Evolutionary conservation across 2,113 vertebrate genomes (phyloP), one percentile per base, ranked within the genome.

Genomic region (Rissa tridactyla): DNA sequence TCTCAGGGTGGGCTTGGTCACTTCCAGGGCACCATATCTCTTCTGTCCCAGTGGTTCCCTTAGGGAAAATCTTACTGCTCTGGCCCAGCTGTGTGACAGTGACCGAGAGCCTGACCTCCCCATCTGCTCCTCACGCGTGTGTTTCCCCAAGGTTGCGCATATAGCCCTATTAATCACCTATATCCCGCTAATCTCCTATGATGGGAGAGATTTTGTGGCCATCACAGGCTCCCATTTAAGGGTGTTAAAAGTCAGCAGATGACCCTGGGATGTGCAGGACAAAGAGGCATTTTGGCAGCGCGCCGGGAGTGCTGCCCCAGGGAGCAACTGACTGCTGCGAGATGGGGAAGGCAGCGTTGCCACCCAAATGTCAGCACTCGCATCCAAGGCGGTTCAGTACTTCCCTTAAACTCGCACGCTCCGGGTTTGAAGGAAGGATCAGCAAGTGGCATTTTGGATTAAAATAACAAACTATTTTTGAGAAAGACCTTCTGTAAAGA

Each of bases 1-100:
- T 65, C 16, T 72, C 57, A 40, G 29, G 10, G 38, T 5, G 2
- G 20, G 26, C 12, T 70, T 0, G 0, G 58, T 17, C 14, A 2
- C 22, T 62, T 40, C 22, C 68, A 90, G 42, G 12, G 54, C 6
- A 0, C 16, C 42, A 13, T 13, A 19, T 46, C 71, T 54, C 17
- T 72, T 61, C 68, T 72, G 29, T 81, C 51, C 32, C 22, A 1
- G 1, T 11, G 5, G 18, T n/a, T 70, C 15, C 32, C 46, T 58
- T 76, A 29, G 54, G 46, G 27, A 75, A 66, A 61, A 23, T 32
- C 16, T 79, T 27, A 38, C 20, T 3, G 7, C 36, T 61, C 32
- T 72, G 82, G 6, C 18, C 25, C 61, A 84, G 36, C 51, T 82
- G 69, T 32, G 32, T 83, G 72, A 32, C 57, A 34, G 54, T 88